Conservation (phyloP, 2,797 vertebrate genomes). For the Amblyopsis hoosieri region DNA sequence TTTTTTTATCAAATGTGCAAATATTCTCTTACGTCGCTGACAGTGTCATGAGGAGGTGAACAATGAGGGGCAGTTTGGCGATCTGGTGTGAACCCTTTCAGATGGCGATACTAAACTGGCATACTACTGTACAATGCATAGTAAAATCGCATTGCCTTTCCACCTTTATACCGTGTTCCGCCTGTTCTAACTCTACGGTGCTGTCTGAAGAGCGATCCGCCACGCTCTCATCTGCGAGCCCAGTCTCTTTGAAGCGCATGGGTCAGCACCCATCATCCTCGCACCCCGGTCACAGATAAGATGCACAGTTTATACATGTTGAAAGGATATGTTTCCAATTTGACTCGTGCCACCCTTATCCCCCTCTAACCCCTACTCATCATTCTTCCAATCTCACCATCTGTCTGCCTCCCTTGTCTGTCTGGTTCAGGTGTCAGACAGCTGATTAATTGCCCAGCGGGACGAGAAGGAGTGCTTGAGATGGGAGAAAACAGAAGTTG, state of each 20-base stretch:
- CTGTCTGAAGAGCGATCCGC: constrained; percentile 19
- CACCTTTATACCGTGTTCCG: too few species aligned
- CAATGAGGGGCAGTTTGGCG: too few species aligned
- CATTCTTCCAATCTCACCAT: constrained; percentile 54
- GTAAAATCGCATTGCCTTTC: too few species aligned
- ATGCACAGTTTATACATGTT: constrained; percentile 76
- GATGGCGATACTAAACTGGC: too few species aligned
- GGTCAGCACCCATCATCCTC: constrained; percentile 47
- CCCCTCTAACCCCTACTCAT: constrained; percentile 53
- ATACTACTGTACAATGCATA: too few species aligned
- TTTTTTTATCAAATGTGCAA: too few species aligned
- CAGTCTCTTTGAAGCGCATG: constrained; percentile 59
- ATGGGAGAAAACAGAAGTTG: constrained; percentile 63
- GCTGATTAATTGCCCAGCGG: constrained; percentile 85
- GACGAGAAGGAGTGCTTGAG: constrained; percentile 16
- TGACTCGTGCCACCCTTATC: constrained; percentile 81
- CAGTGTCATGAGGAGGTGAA: too few species aligned
- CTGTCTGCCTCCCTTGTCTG: constrained; percentile 67
- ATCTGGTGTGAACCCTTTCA: too few species aligned
- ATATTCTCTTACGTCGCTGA: too few species aligned
- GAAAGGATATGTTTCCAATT: constrained; percentile 81
- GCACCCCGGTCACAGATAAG: constrained; percentile 70
- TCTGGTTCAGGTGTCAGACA: constrained; percentile 82
- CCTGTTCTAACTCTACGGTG: constrained; percentile 11
- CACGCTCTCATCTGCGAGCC: constrained; percentile 40